Evolutionary conservation across 2,797 vertebrate genomes (phyloP), one percentile per base, ranked within the genome.

Genomic region (Semaprochilodus insignis): DNA sequence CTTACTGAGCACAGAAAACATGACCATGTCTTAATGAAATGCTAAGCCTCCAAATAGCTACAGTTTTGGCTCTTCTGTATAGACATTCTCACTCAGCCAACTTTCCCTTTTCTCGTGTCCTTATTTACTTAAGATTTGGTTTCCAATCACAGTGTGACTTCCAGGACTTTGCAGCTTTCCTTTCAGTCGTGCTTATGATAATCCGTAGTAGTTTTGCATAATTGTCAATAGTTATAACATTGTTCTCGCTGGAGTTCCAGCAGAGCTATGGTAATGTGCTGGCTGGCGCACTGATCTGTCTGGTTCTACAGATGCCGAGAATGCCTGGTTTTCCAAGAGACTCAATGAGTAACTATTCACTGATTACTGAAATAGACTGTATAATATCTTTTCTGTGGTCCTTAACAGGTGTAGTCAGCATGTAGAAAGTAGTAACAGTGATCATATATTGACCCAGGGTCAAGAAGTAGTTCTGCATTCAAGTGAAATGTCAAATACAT

Each of bases 1-100:
- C 81, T 73, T 62, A 52, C 60, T 55, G 80, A 85, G 51, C 51
- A 80, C 66, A 78, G 73, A 85, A 78, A 81, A 84, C 67, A n/a
- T 80, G 80, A 44, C 0, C 11, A 16, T 78, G 54, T 83, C 54
- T 84, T 75, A 84, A 79, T 85, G 73, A 80, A 85, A 62, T 51
- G 65, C 69, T 82, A 73, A 78, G 19, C 59, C 78, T 59, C 6
- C 19, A 74, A 78, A 72, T 66, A 27, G 19, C 36, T 1, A 27
- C 69, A 65, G 54, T 72, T 17, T 74, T 0, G 25, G 77, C 73
- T 87, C 0, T 15, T 66, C 78, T 80, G 79, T 19, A 78, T 86
- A 78, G 72, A 36, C 21, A 2, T 0, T 70, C 14, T 62, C 54
- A 36, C 44, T 66, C 67, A 81, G 78, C 48, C 55, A 80, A 73